phyloP scores from a whole-genome alignment of 2,888 invertebrate genomes.

The Drosophila heteroneura region DNA sequence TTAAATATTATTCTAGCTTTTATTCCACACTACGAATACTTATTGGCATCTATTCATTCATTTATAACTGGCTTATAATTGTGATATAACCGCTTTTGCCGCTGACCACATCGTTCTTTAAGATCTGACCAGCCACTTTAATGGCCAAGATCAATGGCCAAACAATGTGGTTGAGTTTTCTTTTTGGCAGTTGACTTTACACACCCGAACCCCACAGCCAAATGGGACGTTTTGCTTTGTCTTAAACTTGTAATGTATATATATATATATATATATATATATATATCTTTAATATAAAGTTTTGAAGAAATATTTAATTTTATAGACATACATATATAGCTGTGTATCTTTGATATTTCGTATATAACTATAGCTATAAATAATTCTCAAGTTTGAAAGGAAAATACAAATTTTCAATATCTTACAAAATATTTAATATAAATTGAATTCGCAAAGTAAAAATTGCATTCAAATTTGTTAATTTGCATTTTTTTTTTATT shows the following conservation, averaged over 20 bases:
- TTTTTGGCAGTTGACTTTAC: constrained; percentile 9
- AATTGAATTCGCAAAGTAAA: neutral
- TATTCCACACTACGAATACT: constrained; percentile 1
- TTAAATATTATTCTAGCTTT: constrained; percentile 6
- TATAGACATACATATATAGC: neutral
- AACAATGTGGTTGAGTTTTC: constrained; percentile 42
- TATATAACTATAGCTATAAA: neutral
- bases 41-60: constrained; percentile 11
- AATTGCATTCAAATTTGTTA: neutral
- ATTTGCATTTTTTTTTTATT: neutral
- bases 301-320: neutral
- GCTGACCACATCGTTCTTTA: constrained; percentile 1
- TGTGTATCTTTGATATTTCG: neutral
- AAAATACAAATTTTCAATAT: neutral
- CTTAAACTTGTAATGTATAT: neutral
- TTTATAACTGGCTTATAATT: constrained; percentile 31
- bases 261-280: neutral
- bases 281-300: neutral
- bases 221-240: neutral
- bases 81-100: constrained; percentile 27
- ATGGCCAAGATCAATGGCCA: constrained; percentile 78
- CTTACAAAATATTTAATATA: neutral
- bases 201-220: constrained; percentile 4
- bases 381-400: neutral
- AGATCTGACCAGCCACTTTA: constrained; percentile 6